Base-by-base conservation (phyloP, 2,888 invertebrate species). In the Meteorus colon region DNA sequence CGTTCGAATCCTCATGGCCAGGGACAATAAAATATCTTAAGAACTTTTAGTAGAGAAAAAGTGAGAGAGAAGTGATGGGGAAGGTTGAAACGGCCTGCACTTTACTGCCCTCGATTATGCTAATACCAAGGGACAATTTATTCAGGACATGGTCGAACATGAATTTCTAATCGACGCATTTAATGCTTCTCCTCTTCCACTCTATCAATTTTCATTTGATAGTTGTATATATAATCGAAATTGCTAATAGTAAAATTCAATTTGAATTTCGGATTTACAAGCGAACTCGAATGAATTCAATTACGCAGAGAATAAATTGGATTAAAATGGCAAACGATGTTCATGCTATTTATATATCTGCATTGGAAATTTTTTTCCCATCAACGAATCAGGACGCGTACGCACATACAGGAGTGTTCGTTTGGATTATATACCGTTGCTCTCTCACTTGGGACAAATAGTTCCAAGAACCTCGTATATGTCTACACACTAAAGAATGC, bases 81-180 rank as follows among this genome's bases (percentile, higher is more conserved):
- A 24, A 63, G 48, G 34, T 65, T 2, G 41, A 37, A 34, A 73
- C 55, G 67, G 60, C 34, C 59, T 73, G 60, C 37, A 67, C 59
- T 73, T 55, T 59, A 59, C 14, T 67, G 67, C 27, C n/a, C 51
- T 59, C 31, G 67, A 73, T 73, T 80, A 80, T 79, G 80, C 76
- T 79, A 79, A 80, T 80, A 2, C 75, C 68, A 76, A 77, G 78
- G 78, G 79, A 78, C 79, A 79, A 80, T 79, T 79, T 80, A 79
- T 79, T 79, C 80, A 73, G 74, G 59, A 48, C 65, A 67, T 48
- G 68, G 31, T 24, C 24, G 16, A 65, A 76, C 74, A 75, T 60
- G 41, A 75, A 75, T 72, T 77, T 78, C 73, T 75, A 75, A 79
- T 78, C 75, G 29, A 62, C 10, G 19, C 14, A 8, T 60, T 29